phyloP scores from a whole-genome alignment of 1,140 invertebrate genomes.

The Aphis craccivora region DNA sequence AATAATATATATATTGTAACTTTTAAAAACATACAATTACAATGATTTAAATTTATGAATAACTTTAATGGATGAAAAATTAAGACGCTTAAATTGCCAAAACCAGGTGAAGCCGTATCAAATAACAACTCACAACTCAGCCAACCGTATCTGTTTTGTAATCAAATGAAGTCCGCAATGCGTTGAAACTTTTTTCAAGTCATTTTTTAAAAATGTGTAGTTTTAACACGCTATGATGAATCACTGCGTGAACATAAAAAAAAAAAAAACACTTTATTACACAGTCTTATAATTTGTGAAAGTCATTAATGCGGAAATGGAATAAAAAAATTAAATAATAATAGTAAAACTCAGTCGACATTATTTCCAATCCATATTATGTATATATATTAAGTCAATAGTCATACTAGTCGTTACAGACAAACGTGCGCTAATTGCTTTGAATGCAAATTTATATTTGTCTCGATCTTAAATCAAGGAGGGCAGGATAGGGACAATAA shows the following conservation, averaged over 20 bases:
- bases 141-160: conserved; percentile 30
- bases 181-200: conserved; percentile 31
- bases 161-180: conserved; percentile 32
- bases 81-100: conserved; percentile 30
- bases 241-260: neutral
- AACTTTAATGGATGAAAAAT: neutral
- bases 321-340: neutral
- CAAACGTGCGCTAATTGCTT: neutral
- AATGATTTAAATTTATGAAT: neutral
- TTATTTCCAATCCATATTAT: neutral
- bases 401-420: neutral
- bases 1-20: neutral
- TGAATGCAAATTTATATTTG: neutral
- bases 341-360: neutral
- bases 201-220: neutral
- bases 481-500: neutral
- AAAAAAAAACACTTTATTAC: neutral
- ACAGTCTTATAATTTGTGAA: neutral
- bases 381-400: too few species aligned
- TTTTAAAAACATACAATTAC: neutral
- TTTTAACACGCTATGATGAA: conserved; percentile 32
- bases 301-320: neutral
- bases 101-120: neutral
- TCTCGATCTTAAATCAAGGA: neutral
- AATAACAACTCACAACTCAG: conserved; percentile 6